Evolutionary conservation across 2,888 invertebrate genomes (phyloP).

Genomic region (Aporophyla lueneburgensis): DNA sequence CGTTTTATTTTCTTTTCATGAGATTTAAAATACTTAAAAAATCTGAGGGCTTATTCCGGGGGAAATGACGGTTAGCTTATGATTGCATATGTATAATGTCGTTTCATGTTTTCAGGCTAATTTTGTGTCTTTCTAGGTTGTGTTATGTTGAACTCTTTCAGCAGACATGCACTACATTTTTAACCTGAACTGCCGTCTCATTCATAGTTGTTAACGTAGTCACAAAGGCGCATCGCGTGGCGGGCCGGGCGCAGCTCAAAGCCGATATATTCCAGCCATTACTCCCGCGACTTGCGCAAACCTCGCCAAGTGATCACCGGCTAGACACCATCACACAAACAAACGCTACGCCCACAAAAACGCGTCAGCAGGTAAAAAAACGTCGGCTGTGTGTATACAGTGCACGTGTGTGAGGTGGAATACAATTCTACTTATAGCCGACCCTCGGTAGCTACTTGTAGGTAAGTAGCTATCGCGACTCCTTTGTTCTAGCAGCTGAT

Average conservation of each 20-base stretch:
- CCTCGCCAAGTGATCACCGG: slow-evolving; percentile 84
- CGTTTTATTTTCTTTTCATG: slow-evolving; percentile 84
- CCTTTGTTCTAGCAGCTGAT: slow-evolving; percentile 92
- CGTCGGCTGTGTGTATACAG: slow-evolving; percentile 76
- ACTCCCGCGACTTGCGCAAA: slow-evolving; percentile 82
- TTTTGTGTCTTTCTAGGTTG: not conserved
- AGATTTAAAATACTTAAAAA: slow-evolving; percentile 73
- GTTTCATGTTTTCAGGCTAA: slow-evolving; percentile 29
- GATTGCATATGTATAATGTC: slow-evolving; percentile 46
- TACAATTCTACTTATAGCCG: slow-evolving; percentile 81
- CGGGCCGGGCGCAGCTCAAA: slow-evolving; percentile 78
- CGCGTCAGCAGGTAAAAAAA: slow-evolving; percentile 85
- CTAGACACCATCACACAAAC: slow-evolving; percentile 85
- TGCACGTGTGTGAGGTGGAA: slow-evolving; percentile 82
- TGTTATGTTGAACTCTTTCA: slow-evolving; percentile 35
- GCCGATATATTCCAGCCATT: slow-evolving; percentile 83
- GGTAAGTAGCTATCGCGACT: slow-evolving; percentile 90
- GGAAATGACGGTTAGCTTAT: slow-evolving; percentile 58
- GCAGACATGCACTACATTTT: slow-evolving; percentile 65
- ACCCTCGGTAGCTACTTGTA: slow-evolving; percentile 88
- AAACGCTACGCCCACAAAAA: slow-evolving; percentile 84
- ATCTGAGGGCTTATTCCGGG: slow-evolving; percentile 53
- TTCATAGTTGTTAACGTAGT: slow-evolving; percentile 75
- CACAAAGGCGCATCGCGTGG: slow-evolving; percentile 76
- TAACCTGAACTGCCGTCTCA: slow-evolving; percentile 69